phyloP scores from a whole-genome alignment of 2,113 vertebrate genomes.

The Silurus asotus region DNA sequence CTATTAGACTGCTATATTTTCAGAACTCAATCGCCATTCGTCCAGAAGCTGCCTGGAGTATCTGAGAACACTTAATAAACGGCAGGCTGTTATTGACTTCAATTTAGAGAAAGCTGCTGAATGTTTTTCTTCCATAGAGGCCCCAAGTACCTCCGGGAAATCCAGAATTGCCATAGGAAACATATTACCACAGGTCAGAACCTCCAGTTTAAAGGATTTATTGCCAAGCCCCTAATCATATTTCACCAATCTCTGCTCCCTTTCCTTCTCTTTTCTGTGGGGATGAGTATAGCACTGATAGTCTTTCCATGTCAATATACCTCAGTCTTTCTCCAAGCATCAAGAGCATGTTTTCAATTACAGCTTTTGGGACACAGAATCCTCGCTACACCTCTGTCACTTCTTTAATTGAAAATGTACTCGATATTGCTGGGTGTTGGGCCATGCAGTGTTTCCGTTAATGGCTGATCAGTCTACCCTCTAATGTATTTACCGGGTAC shows the following conservation, averaged over 20 bases:
- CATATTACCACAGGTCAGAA: slow-evolving; percentile 67
- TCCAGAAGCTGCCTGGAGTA: slow-evolving; percentile 62
- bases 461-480: background rate
- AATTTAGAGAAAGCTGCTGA: slow-evolving; percentile 74
- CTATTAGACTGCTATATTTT: slow-evolving; percentile 53
- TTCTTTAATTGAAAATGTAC: background rate
- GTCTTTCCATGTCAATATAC: slow-evolving; percentile 34
- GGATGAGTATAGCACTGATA: slow-evolving; percentile 18
- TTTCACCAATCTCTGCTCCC: slow-evolving; percentile 50
- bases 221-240: slow-evolving; percentile 57
- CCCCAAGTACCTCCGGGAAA: slow-evolving; percentile 63
- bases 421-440: background rate
- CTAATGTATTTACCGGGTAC: background rate
- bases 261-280: slow-evolving; percentile 34
- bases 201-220: slow-evolving; percentile 68
- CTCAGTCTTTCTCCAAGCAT: slow-evolving; percentile 7
- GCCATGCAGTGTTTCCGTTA: background rate
- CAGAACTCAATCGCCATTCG: slow-evolving; percentile 50
- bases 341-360: slow-evolving; percentile 11
- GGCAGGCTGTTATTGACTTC: slow-evolving; percentile 72
- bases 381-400: background rate
- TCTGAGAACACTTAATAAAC: slow-evolving; percentile 71
- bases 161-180: slow-evolving; percentile 69
- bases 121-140: slow-evolving; percentile 68
- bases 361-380: slow-evolving; percentile 22